Evolutionary conservation across 1,140 invertebrate species (phyloP).

Genomic region (Aethina tumida): DNA sequence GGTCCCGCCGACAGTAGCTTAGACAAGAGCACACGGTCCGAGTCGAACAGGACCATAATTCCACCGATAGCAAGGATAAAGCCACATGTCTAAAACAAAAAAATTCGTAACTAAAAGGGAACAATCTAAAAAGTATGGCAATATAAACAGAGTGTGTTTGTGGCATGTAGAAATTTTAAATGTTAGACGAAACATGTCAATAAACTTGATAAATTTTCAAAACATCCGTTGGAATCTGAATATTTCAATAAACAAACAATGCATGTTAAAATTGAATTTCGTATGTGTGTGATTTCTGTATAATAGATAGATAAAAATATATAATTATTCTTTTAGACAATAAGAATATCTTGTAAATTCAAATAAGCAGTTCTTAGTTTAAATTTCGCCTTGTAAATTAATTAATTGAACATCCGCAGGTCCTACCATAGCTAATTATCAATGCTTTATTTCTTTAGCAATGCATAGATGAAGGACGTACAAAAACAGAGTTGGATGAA

Average conservation of each 20-base stretch:
- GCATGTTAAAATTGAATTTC: no score
- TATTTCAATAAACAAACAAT: not conserved
- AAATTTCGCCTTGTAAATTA: no score
- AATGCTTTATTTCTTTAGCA: no score
- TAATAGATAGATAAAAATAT: no score
- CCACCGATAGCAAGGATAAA: conserved; percentile 56
- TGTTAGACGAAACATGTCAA: not conserved
- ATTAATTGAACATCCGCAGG: no score
- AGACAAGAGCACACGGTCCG: conserved; percentile 55
- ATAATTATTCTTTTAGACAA: no score
- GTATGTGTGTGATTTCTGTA: no score
- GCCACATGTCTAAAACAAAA: conserved; percentile 53
- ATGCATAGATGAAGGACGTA: no score
- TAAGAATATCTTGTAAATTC: no score
- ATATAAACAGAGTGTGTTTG: not conserved
- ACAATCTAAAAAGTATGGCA: conserved; percentile 5
- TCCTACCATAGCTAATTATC: no score
- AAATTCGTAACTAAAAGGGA: conserved; percentile 2
- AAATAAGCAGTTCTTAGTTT: no score
- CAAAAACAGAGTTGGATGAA: no score
- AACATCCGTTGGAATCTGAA: not conserved
- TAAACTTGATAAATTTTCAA: not conserved
- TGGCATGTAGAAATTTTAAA: not conserved
- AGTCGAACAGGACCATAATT: conserved; percentile 57
- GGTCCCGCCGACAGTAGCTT: conserved; percentile 48